These are phyloP conservation scores for Nephrotoma guestfalica DNA, from an alignment of 2,888 invertebrate genomes.

Conservation along the genomic window DNA sequence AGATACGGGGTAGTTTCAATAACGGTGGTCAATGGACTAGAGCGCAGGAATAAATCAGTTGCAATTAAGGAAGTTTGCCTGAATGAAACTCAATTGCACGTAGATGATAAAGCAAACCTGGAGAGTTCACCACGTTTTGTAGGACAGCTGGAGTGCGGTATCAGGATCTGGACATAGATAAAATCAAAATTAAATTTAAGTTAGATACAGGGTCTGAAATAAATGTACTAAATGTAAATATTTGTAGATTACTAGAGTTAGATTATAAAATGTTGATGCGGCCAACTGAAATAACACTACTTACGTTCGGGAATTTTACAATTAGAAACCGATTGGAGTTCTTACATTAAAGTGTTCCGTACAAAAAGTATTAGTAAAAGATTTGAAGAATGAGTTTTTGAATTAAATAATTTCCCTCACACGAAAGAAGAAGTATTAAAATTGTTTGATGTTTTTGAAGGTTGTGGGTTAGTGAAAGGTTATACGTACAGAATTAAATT, in stretches of 20 bases:
- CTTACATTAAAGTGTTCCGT: neutral
- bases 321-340: neutral
- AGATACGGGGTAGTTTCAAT: no score
- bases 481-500: neutral
- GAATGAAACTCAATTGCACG: neutral
- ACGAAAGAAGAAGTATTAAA: neutral
- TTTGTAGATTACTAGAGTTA: neutral
- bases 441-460: neutral
- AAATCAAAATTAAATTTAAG: neutral
- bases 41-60: no score
- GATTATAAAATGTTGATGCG: neutral
- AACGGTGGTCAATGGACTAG: no score
- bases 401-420: neutral
- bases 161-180: neutral
- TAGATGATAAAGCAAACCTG: neutral
- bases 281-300: neutral
- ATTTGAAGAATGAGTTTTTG: neutral
- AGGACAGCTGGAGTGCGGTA: neutral
- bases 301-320: neutral
- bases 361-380: neutral
- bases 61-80: no score
- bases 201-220: neutral
- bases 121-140: neutral
- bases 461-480: neutral
- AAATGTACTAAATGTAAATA: neutral